phyloP scores from a whole-genome alignment of 2,797 vertebrate genomes.

The Sebastolobus altivelis region DNA sequence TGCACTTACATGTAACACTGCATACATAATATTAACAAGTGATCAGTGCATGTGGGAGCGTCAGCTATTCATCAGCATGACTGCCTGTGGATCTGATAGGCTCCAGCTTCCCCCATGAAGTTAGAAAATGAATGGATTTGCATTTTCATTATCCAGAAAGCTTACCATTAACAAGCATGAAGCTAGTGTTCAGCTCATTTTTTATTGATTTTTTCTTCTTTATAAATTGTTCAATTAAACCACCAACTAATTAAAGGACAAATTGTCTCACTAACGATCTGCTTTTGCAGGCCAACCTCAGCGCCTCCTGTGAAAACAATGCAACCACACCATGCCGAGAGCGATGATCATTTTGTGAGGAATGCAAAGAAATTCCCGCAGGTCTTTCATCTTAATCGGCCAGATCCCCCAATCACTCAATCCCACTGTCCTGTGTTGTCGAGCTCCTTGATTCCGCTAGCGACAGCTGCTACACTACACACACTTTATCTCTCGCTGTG shows the following conservation, averaged over 20 bases:
- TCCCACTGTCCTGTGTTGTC: constrained; percentile 21
- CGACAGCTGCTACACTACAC: constrained; percentile 41
- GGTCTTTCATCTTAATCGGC: constrained; percentile 28
- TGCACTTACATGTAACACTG: background rate
- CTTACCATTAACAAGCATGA: constrained; percentile 28
- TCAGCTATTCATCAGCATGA: background rate
- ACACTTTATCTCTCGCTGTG: constrained; percentile 43
- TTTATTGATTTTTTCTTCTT: constrained; percentile 22
- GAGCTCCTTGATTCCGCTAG: constrained; percentile 38
- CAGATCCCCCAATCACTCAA: constrained; percentile 33
- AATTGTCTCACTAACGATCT: constrained; percentile 21
- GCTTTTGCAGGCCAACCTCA: background rate
- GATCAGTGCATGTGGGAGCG: background rate
- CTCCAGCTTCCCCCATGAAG: background rate
- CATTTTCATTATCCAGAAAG: constrained; percentile 12
- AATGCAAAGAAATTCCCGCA: constrained; percentile 14
- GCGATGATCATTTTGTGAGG: constrained; percentile 11
- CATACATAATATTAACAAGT: background rate
- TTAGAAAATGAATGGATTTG: constrained; percentile 6
- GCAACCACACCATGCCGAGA: background rate
- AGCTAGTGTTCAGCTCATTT: constrained; percentile 10
- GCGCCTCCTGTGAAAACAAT: constrained; percentile 14
- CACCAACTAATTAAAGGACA: constrained; percentile 24
- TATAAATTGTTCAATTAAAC: constrained; percentile 24
- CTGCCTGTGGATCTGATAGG: background rate